Evolutionary conservation across 2,113 vertebrate genomes (phyloP), one percentile per base, ranked within the genome.

Genomic region (Grammomys surdaster): DNA sequence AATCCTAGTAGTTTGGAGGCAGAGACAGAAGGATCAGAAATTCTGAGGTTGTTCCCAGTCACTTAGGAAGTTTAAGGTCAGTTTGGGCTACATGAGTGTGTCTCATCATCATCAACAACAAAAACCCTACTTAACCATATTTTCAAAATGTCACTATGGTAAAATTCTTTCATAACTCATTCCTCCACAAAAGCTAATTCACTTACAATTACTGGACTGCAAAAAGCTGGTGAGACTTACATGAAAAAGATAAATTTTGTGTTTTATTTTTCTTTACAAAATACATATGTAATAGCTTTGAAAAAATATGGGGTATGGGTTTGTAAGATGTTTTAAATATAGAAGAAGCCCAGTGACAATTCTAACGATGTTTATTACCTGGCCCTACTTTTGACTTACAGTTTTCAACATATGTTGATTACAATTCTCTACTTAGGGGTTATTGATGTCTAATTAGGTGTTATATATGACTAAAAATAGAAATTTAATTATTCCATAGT

Each of bases 71-170:
- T 40, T 54, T 26, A 72, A 88, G 22, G 48, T 33, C 13, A 56
- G 33, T 6, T 48, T 72, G 48, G 7, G 67, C 86, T 88, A 54
- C 67, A n/a, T 54, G 31, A 54, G 19, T 54, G 19, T 54, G 85
- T 54, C 33, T 72, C 65, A 70, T 24, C 26, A 88, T 26, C 85
- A 72, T 6, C 14, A 85, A 24, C 33, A 72, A 56, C 20, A 91
- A 86, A 33, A n/a, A 9, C 31, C 12, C 36, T 70, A 40, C 28
- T 69, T 67, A 70, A 70, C 5, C 46, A 76, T 86, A 33, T 90
- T 92, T 95, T 95, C 86, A 97, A 96, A 96, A 96, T 91, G 69
- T n/a, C 86, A 85, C 33, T 2, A 24, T 54, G 63, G 81, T 88
- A 60, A 65, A 78, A 85, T 51, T 84, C 28, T 82, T 95, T 90